A percentile compares a stretch with the other conserved stretches of the same genome.
These are phyloP conservation scores for Lates japonicus DNA, from an alignment of 2,797 vertebrate genomes.

Conservation along the genomic window DNA sequence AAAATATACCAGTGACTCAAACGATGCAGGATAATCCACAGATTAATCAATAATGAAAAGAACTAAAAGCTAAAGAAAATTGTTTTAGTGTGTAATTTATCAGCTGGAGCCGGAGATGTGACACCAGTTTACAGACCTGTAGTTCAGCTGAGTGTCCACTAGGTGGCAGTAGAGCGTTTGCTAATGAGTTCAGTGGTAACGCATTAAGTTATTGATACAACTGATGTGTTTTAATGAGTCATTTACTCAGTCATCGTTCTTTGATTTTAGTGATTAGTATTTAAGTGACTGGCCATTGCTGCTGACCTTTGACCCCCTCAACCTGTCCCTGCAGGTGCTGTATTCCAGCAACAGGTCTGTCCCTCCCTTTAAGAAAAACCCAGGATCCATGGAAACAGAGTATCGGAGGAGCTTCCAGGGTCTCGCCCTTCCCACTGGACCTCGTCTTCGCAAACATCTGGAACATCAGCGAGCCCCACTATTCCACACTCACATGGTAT, in stretches of 20 bases:
- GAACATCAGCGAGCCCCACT: slow-evolving; percentile 55
- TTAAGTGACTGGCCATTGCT: background rate
- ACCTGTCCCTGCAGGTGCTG: slow-evolving; percentile 48
- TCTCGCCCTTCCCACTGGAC: slow-evolving; percentile 30
- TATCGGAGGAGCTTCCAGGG: slow-evolving; percentile 69
- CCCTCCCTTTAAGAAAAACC: slow-evolving; percentile 58
- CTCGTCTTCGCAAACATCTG: slow-evolving; percentile 61
- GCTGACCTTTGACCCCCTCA: slow-evolving; percentile 23
- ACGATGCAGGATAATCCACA: background rate
- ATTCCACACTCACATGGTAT: slow-evolving; percentile 64
- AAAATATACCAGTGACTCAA: no score
- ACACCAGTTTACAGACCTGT: background rate
- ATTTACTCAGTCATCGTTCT: background rate
- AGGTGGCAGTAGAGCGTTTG: slow-evolving; percentile 33
- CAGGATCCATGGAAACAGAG: slow-evolving; percentile 65
- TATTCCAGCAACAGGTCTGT: slow-evolving; percentile 49
- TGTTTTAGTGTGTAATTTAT: no score
- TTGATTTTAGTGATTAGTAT: background rate
- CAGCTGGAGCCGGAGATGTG: no score
- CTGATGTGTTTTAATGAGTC: background rate
- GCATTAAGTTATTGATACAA: no score
- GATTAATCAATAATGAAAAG: background rate
- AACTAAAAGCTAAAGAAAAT: no score
- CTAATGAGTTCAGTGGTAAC: background rate
- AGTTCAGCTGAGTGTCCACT: slow-evolving; percentile 35